These are phyloP conservation scores for Sebastes minor DNA, from an alignment of 2,797 vertebrate species.

Conservation along the genomic window DNA sequence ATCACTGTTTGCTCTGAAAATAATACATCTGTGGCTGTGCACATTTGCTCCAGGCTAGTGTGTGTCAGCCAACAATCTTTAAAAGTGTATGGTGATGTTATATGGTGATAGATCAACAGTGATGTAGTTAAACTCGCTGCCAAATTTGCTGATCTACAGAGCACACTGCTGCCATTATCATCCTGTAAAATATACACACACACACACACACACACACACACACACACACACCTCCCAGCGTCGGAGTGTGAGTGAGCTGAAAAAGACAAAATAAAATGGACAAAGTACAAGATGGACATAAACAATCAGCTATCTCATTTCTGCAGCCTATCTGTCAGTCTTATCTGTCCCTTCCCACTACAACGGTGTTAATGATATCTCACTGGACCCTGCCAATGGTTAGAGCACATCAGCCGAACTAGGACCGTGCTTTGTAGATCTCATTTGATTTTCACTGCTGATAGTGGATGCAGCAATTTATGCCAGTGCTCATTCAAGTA, in stretches of 20 bases:
- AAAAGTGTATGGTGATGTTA: constrained; percentile 34
- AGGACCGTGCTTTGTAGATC: constrained; percentile 69
- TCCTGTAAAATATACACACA: background rate
- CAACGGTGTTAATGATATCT: constrained; percentile 66
- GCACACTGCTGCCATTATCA: background rate
- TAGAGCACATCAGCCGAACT: constrained; percentile 54
- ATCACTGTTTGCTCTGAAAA: constrained; percentile 54
- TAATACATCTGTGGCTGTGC: constrained; percentile 51
- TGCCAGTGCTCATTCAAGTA: constrained; percentile 72
- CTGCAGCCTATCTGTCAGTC: constrained; percentile 48
- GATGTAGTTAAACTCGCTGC: constrained; percentile 37
- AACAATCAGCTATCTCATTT: constrained; percentile 50
- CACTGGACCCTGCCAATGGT: constrained; percentile 56
- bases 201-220: background rate
- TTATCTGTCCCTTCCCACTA: constrained; percentile 53
- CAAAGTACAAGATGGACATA: constrained; percentile 16
- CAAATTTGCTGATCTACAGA: constrained; percentile 37
- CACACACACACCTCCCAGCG: background rate
- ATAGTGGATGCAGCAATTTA: constrained; percentile 75
- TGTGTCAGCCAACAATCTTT: constrained; percentile 49
- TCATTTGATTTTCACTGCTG: constrained; percentile 77
- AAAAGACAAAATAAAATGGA: constrained; percentile 20
- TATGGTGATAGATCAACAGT: constrained; percentile 38
- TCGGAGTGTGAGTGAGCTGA: background rate
- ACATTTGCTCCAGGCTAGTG: constrained; percentile 46